A percentile compares a stretch with the other conserved stretches of the same genome.
phyloP scores from a whole-genome alignment of 2,888 invertebrate genomes.

The Drosophila atripex region DNA sequence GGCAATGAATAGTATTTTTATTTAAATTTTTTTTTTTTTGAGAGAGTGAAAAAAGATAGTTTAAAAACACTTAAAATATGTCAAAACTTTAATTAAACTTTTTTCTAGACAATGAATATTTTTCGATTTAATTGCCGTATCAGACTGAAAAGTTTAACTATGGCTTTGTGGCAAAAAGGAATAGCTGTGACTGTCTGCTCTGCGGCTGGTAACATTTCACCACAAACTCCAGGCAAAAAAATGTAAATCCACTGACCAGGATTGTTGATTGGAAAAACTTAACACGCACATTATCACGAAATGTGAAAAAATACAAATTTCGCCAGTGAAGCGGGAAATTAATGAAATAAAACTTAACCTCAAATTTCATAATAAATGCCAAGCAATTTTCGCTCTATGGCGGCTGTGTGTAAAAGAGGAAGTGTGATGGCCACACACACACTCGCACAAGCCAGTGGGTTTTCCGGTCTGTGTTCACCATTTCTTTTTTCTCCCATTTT shows the following conservation, averaged over 20 bases:
- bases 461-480: conserved; percentile 8
- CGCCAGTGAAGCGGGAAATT: conserved; percentile 51
- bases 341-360: conserved; percentile 64
- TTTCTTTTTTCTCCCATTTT: background rate
- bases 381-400: conserved; percentile 37
- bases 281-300: conserved; percentile 40
- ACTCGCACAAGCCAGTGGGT: conserved; percentile 48
- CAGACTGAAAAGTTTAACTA: background rate
- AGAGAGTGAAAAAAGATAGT: too few species aligned
- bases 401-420: conserved; percentile 18
- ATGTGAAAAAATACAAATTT: conserved; percentile 26
- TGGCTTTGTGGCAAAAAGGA: conserved; percentile 10
- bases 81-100: background rate
- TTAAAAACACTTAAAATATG: too few species aligned
- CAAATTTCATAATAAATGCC: conserved; percentile 54
- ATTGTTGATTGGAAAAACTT: conserved; percentile 56
- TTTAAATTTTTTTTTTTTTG: too few species aligned
- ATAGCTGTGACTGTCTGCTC: conserved; percentile 26
- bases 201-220: conserved; percentile 46
- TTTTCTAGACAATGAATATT: background rate
- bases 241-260: conserved; percentile 19
- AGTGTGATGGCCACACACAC: conserved; percentile 39
- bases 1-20: too few species aligned
- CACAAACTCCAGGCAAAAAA: conserved; percentile 27
- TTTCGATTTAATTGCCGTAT: background rate